Percentiles rank a stretch among this genome's conserved stretches.
These are phyloP conservation scores for Muntiacus reevesi DNA, from an alignment of 2,113 vertebrate species.

Conservation along the genomic window DNA sequence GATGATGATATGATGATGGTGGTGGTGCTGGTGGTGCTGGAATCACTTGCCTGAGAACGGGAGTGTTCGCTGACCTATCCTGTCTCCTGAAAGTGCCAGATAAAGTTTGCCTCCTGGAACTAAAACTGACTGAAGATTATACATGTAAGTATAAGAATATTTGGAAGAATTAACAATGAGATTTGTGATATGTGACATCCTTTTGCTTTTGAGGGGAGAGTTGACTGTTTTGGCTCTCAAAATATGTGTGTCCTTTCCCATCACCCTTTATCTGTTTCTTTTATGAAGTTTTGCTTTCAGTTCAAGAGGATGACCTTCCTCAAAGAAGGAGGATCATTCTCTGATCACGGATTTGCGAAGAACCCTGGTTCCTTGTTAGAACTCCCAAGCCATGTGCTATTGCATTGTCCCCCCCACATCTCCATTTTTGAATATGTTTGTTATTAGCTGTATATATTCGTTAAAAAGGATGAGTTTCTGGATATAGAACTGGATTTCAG, in stretches of 20 bases:
- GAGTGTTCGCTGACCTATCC: not conserved
- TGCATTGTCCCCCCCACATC: not conserved
- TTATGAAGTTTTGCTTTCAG: constrained; percentile 8
- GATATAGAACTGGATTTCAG: not conserved
- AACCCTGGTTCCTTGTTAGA: not conserved
- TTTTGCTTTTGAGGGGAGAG: not conserved
- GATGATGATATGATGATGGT: not conserved
- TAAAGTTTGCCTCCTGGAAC: not conserved
- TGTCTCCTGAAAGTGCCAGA: not conserved
- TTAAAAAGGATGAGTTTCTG: not conserved
- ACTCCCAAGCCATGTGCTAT: not conserved
- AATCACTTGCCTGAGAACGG: not conserved
- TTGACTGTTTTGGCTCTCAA: not conserved
- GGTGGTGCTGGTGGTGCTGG: not conserved
- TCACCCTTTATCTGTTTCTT: not conserved
- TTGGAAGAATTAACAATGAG: not conserved
- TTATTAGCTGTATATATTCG: not conserved
- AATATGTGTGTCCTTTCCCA: not conserved
- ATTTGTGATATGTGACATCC: not conserved
- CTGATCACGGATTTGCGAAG: not conserved
- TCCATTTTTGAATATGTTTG: constrained; percentile 23
- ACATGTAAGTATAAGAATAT: not conserved
- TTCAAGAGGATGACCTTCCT: constrained; percentile 18
- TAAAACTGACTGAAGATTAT: not conserved
- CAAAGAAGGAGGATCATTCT: not conserved